phyloP scores from a whole-genome alignment of 1,140 invertebrate genomes.

The Drosophila mojavensis region DNA sequence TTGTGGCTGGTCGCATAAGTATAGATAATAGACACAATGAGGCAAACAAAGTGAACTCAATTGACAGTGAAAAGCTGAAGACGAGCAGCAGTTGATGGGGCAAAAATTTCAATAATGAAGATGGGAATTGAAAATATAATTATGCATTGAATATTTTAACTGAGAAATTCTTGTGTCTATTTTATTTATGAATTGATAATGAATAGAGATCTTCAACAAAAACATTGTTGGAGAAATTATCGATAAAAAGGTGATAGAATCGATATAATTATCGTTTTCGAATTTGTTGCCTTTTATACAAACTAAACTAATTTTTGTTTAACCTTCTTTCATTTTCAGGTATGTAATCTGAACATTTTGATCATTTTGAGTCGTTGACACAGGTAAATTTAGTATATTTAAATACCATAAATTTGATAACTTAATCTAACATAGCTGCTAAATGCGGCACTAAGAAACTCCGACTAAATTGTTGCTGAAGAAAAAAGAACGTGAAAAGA shows the following conservation, averaged over 20 bases:
- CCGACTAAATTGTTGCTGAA: constrained; percentile 20
- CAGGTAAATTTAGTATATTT: constrained; percentile 31
- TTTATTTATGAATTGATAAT: too few species aligned
- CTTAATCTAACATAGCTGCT: too few species aligned
- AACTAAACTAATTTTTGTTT: constrained; percentile 11
- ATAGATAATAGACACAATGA: constrained; percentile 26
- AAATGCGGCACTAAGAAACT: constrained; percentile 56
- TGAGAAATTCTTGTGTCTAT: too few species aligned
- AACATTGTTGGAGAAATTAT: too few species aligned
- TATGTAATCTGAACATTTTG: constrained; percentile 35
- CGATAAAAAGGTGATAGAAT: too few species aligned
- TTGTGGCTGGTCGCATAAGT: constrained; percentile 19
- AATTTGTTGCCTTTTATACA: neutral
- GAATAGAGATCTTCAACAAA: too few species aligned
- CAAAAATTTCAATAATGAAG: too few species aligned
- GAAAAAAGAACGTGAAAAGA: constrained; percentile 2
- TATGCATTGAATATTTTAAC: too few species aligned
- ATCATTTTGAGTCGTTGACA: neutral
- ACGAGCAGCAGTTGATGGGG: neutral
- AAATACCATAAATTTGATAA: too few species aligned
- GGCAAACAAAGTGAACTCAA: constrained; percentile 9
- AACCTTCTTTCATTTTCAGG: constrained; percentile 47
- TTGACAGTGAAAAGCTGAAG: constrained; percentile 13
- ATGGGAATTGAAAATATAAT: too few species aligned
- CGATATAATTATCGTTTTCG: too few species aligned